Conservation (phyloP, 2,888 invertebrate genomes). For the Himalopsyche japonica region DNA sequence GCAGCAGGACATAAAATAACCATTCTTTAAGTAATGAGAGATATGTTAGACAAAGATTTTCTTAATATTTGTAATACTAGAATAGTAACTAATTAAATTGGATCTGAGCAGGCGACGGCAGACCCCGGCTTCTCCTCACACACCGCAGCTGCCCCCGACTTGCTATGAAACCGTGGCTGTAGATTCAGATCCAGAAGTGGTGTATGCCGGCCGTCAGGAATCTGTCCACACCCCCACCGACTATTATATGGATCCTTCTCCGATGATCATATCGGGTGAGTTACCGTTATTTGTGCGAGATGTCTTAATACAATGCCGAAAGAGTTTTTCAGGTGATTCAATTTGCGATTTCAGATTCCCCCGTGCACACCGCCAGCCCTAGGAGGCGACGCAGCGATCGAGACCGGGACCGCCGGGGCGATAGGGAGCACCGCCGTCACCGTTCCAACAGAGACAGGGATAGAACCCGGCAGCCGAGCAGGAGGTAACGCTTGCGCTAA, state of each 20-base stretch:
- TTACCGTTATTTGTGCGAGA: not conserved
- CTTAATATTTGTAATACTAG: no score
- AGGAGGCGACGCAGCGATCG: slow-evolving; percentile 26
- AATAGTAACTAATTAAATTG: not conserved
- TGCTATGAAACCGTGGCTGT: slow-evolving; percentile 59
- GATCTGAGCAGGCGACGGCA: slow-evolving; percentile 48
- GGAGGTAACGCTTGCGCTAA: not conserved
- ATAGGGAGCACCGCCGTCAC: slow-evolving; percentile 28
- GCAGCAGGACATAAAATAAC: no score
- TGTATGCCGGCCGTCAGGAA: slow-evolving; percentile 49
- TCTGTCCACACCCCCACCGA: slow-evolving; percentile 38
- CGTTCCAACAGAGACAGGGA: slow-evolving; percentile 20
- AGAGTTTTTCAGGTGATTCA: not conserved
- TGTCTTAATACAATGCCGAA: no score
- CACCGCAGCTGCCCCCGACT: slow-evolving; percentile 65
- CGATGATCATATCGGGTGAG: slow-evolving; percentile 54
- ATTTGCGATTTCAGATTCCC: slow-evolving; percentile 49
- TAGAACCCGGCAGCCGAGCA: slow-evolving; percentile 4
- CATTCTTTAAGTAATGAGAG: no score
- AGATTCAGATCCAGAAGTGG: slow-evolving; percentile 55
- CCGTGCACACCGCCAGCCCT: slow-evolving; percentile 46
- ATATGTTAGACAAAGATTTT: no score
- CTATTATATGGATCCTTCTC: slow-evolving; percentile 44
- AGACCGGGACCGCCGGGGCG: slow-evolving; percentile 12
- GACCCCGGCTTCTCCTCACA: slow-evolving; percentile 68